phyloP scores from a whole-genome alignment of 2,113 vertebrate species.

The Aptenodytes forsteri region DNA sequence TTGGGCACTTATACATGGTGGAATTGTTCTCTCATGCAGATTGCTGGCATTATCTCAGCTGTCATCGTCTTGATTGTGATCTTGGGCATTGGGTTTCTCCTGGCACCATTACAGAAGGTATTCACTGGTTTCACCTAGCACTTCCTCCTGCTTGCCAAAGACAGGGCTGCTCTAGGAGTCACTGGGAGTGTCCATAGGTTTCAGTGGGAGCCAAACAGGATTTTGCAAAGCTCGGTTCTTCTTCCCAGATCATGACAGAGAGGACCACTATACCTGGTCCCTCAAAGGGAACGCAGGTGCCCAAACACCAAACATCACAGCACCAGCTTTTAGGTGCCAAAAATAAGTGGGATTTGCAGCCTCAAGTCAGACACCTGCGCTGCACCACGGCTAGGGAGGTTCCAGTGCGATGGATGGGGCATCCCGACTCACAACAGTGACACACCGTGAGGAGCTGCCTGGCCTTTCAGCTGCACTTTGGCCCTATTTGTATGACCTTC shows the following conservation, averaged over 20 bases:
- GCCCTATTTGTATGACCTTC: neutral
- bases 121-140: neutral
- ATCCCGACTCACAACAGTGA: rapidly evolving
- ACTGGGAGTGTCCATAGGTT: neutral
- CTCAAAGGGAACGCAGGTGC: neutral
- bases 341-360: neutral
- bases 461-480: neutral
- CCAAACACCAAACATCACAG: neutral
- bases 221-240: neutral
- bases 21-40: constrained; percentile 65
- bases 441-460: neutral
- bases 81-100: constrained; percentile 85
- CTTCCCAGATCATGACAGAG: neutral
- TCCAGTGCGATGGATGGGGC: neutral
- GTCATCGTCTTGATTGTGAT: constrained; percentile 88
- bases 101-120: constrained; percentile 93
- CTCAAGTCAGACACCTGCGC: neutral
- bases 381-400: neutral
- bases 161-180: neutral
- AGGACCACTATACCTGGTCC: neutral
- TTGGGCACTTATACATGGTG: neutral
- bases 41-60: constrained; percentile 90
- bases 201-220: neutral
- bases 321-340: neutral
- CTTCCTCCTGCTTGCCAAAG: neutral